Evolutionary conservation across 2,113 vertebrate genomes (phyloP).

Genomic region (Oryzias javanicus): DNA sequence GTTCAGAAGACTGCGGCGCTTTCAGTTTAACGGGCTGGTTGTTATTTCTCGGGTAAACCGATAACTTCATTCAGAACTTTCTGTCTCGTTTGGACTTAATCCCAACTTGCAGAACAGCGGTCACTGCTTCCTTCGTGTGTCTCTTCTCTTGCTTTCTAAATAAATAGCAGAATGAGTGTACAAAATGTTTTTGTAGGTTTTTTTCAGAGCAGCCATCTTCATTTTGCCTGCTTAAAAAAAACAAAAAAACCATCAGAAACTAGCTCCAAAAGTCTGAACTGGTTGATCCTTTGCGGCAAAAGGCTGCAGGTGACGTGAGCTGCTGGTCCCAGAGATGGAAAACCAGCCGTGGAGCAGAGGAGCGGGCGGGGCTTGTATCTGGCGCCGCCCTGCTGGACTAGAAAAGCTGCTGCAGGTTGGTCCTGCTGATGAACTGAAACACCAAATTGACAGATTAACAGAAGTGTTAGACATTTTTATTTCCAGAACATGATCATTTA

Average conservation of each 20-base stretch:
- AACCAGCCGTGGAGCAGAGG: constrained; percentile 7
- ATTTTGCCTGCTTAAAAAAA: constrained; percentile 16
- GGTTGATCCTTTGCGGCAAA: constrained; percentile 4
- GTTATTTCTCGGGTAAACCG: constrained; percentile 28
- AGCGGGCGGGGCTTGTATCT: constrained; percentile 1
- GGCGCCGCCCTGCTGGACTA: constrained; percentile 20
- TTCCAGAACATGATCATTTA: constrained; percentile 1
- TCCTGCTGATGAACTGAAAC: constrained; percentile 24
- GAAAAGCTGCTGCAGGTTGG: constrained; percentile 40
- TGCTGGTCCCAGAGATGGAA: constrained; percentile 3
- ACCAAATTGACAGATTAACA: constrained; percentile 24
- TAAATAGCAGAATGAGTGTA: constrained; percentile 57
- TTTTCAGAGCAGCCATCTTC: constrained; percentile 35
- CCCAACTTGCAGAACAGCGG: constrained; percentile 33
- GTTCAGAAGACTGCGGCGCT: constrained; percentile 38
- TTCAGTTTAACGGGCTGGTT: constrained; percentile 45
- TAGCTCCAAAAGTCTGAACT: neutral
- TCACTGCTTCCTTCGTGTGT: constrained; percentile 42
- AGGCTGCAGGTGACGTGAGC: neutral
- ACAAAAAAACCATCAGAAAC: constrained; percentile 10
- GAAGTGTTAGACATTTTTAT: constrained; percentile 15
- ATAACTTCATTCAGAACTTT: constrained; percentile 28
- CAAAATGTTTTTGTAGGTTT: constrained; percentile 35
- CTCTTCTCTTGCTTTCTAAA: constrained; percentile 54
- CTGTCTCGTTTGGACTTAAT: constrained; percentile 20